Conservation (phyloP, 2,797 vertebrate genomes). For the Potorous gilbertii region DNA sequence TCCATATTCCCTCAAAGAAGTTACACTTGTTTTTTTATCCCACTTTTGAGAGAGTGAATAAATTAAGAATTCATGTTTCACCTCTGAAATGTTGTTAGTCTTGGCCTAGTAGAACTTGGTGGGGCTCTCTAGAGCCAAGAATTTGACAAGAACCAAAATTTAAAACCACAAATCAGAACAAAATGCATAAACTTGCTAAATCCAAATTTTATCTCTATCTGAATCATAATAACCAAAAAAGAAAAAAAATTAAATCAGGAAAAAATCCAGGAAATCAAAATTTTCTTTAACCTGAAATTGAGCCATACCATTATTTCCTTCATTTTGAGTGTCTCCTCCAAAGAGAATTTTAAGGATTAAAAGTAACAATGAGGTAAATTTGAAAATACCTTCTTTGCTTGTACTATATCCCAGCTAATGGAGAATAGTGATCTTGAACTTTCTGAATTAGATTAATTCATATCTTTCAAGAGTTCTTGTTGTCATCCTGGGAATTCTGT, state of each 20-base stretch:
- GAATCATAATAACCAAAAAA: not conserved
- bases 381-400: conserved; percentile 13
- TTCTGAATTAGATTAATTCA: conserved; percentile 33
- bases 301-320: conserved; percentile 31
- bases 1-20: not conserved
- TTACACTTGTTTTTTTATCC: not conserved
- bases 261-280: not conserved
- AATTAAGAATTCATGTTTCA: not conserved
- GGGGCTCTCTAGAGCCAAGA: not conserved
- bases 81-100: not conserved
- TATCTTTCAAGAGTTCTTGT: conserved; percentile 43
- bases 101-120: not conserved
- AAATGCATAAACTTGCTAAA: conserved; percentile 36
- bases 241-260: conserved; percentile 23
- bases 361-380: not conserved
- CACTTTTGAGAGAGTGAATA: not conserved
- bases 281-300: conserved; percentile 12
- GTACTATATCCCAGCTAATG: not conserved
- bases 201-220: not conserved
- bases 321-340: not conserved
- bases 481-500: conserved; percentile 18
- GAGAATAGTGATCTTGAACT: conserved; percentile 3
- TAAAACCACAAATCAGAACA: conserved; percentile 9
- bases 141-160: conserved; percentile 5
- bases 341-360: conserved; percentile 8